Evolutionary conservation across 2,888 invertebrate genomes (phyloP), one percentile per base, ranked within the genome.

Genomic region (Diogma glabrata): DNA sequence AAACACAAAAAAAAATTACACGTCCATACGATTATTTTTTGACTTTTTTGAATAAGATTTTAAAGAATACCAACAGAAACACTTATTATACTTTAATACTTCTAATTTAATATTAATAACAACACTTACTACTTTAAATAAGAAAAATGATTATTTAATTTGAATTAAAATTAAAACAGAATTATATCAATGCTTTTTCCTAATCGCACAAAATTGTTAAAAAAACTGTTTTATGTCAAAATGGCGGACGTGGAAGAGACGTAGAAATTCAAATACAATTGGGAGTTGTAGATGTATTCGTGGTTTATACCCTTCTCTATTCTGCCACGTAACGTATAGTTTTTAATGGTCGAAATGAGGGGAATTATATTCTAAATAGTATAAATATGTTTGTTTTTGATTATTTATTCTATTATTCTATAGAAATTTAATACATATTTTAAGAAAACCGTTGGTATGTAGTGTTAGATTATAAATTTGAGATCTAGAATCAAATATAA

Each of bases 221-320:
- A 47, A 47, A 47, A 47, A 47, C 47, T 47, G 47, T 47, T 47
- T 26, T 30, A 47, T 47, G 47, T 47, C 47, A 47, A 47, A 47
- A 47, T 47, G 47, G 47, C 47, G 47, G 47, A 47, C 47, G 47
- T 47, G 47, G 47, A 47, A 47, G 28, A 47, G 47, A 47, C 24
- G 26, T 47, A 26, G 19, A 47, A 26, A 12, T 47, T 26, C 16
- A 14, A 28, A 2, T 43, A n/a, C n/a, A n/a, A n/a, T n/a, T n/a
- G n/a, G n/a, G n/a, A n/a, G 20, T 43, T 14, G 43, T 43, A 14
- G 20, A 43, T 43, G 43, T 43, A 23, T 43, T 22, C 23, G n/a
- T 23, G 43, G 22, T 43, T 43, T 43, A 43, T 43, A 8, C 43
- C 43, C 43, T 43, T 43, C 43, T 43, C 43, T 43, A 43, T 43